phyloP scores from a whole-genome alignment of 64 coral and sea anemone species.

The Montipora efflorescens region DNA sequence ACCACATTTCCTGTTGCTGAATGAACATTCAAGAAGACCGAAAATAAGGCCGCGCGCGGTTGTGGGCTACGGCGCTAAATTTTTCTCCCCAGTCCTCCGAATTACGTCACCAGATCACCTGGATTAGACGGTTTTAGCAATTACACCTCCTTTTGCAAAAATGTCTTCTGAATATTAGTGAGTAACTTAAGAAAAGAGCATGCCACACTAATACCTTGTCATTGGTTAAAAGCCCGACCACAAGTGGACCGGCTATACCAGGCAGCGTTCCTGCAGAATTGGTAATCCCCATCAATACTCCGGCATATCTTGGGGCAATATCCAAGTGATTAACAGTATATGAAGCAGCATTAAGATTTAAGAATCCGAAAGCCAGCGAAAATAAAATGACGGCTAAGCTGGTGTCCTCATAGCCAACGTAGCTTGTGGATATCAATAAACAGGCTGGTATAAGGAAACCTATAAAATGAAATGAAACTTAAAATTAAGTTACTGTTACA shows the following conservation, averaged over 20 bases:
- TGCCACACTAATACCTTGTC: slow-evolving; percentile 53
- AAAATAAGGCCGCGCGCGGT: too few species aligned
- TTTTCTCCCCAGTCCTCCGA: too few species aligned
- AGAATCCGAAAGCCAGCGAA: slow-evolving; percentile 56
- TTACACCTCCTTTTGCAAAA: too few species aligned
- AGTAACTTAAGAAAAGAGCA: too few species aligned
- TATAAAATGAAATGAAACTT: neutral
- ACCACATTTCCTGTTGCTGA: too few species aligned
- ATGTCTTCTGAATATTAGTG: too few species aligned
- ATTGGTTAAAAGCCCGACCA: slow-evolving; percentile 85
- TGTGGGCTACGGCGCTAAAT: too few species aligned
- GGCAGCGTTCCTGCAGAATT: slow-evolving; percentile 81
- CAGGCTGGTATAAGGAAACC: slow-evolving; percentile 32
- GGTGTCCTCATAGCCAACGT: slow-evolving; percentile 71
- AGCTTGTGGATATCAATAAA: slow-evolving; percentile 83
- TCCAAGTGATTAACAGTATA: slow-evolving; percentile 82
- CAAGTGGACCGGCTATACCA: slow-evolving; percentile 77
- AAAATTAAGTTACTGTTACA: too few species aligned
- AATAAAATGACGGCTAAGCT: slow-evolving; percentile 73
- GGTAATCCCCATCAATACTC: slow-evolving; percentile 83
- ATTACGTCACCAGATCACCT: too few species aligned
- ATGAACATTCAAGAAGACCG: too few species aligned
- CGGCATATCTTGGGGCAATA: slow-evolving; percentile 90
- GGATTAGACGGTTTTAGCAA: too few species aligned
- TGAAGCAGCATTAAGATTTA: slow-evolving; percentile 24